Percentiles rank a stretch among this genome's conserved stretches.
phyloP scores from a whole-genome alignment of 1,140 invertebrate species.

The Drosophila sp. region DNA sequence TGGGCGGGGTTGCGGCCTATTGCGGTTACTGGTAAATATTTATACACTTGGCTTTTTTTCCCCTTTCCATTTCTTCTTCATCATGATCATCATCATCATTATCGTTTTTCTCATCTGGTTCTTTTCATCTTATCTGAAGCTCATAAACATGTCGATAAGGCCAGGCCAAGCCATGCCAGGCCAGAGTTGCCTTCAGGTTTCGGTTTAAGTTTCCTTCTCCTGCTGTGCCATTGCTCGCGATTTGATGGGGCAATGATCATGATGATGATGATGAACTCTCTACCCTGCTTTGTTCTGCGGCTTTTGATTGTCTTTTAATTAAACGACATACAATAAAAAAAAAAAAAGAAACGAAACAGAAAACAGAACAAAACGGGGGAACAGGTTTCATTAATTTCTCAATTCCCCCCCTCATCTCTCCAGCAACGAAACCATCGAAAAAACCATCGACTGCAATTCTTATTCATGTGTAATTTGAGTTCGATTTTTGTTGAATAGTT shows the following conservation, averaged over 20 bases:
- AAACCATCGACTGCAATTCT: constrained; percentile 12
- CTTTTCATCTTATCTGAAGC: constrained; percentile 30
- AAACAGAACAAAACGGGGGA: constrained; percentile 9
- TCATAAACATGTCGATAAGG: constrained; percentile 67
- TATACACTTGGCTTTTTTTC: constrained; percentile 54
- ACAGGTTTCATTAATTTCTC: constrained; percentile 67
- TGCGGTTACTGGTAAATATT: constrained; percentile 62
- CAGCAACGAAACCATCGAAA: neutral
- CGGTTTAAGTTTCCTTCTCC: constrained; percentile 13
- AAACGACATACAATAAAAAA: constrained; percentile 68
- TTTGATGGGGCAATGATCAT: constrained; percentile 25
- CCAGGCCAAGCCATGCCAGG: constrained; percentile 16
- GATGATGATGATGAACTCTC: constrained; percentile 12
- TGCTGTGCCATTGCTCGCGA: constrained; percentile 31
- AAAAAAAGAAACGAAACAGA: constrained; percentile 46
- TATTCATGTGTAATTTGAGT: constrained; percentile 37
- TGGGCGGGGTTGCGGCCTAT: constrained; percentile 26
- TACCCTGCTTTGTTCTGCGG: constrained; percentile 41
- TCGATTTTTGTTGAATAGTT: constrained; percentile 18
- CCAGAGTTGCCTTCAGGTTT: constrained; percentile 20
- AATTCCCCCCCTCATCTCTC: neutral
- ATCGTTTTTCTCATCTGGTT: constrained; percentile 4
- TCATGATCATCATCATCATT: neutral
- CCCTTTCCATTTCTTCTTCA: neutral
- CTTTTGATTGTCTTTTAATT: constrained; percentile 79